A percentile compares a stretch with the other conserved stretches of the same genome.
These are phyloP conservation scores for Octonoba sinensis DNA, from an alignment of 2,888 invertebrate genomes.

Conservation along the genomic window DNA sequence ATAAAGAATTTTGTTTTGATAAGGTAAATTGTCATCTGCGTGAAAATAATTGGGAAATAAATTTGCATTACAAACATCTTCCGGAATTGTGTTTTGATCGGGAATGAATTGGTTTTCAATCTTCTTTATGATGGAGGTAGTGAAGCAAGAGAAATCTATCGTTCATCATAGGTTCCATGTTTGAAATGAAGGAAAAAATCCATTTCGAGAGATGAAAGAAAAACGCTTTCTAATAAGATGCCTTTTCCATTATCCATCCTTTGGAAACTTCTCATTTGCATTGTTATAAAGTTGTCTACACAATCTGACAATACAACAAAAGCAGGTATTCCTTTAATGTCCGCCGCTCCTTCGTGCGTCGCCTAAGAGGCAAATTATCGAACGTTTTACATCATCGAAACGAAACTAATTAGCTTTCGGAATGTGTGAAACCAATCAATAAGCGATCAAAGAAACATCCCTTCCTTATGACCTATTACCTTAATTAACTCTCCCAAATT, in stretches of 20 bases:
- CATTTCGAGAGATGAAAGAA: constrained; percentile 14
- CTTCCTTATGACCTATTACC: constrained; percentile 64
- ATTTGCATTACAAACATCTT: no score
- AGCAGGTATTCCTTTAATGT: constrained; percentile 55
- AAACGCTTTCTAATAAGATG: constrained; percentile 7
- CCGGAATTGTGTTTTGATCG: no score
- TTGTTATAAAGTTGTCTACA: constrained; percentile 62
- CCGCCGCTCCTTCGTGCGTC: constrained; percentile 39
- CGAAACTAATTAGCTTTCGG: constrained; percentile 55
- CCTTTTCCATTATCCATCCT: constrained; percentile 39
- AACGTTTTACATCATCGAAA: constrained; percentile 54
- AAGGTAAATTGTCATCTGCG: no score
- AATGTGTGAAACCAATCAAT: constrained; percentile 64
- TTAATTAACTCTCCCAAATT: constrained; percentile 63
- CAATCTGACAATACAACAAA: constrained; percentile 57
- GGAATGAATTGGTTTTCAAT: no score
- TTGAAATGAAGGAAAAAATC: no score
- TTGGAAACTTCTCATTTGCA: constrained; percentile 58
- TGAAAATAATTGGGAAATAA: no score
- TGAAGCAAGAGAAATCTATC: background rate
- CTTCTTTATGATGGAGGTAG: no score
- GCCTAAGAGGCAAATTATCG: constrained; percentile 57
- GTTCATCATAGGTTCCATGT: no score
- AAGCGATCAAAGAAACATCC: constrained; percentile 58
- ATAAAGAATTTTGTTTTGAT: no score